These are phyloP conservation scores for Meloidogyne exigua DNA, from an alignment of 1,140 invertebrate species.

Conservation along the genomic window DNA sequence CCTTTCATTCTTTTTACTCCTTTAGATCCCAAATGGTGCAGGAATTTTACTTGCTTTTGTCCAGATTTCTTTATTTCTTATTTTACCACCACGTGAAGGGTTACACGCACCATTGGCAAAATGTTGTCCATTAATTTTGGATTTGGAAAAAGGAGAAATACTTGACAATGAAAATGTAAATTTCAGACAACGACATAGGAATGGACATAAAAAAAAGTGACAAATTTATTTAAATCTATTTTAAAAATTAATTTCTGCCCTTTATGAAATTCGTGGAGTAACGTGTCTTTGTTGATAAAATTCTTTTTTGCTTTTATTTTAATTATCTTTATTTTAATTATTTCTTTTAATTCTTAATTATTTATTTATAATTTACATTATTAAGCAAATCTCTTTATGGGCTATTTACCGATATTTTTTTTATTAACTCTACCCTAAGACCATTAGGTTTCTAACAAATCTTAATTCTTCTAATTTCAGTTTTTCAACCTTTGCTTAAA, in stretches of 20 bases:
- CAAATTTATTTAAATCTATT: slow-evolving; percentile 19
- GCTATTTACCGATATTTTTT: no score
- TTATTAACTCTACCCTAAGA: no score
- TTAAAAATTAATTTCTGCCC: background rate
- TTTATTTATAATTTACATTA: no score
- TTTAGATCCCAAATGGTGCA: slow-evolving; percentile 55
- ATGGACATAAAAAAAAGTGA: slow-evolving; percentile 2
- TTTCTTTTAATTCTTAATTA: background rate
- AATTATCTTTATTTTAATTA: background rate
- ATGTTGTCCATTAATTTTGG: slow-evolving; percentile 32
- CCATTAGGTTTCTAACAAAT: no score
- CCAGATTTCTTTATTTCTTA: slow-evolving; percentile 59
- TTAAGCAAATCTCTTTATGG: no score
- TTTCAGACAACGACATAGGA: background rate
- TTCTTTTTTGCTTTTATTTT: background rate
- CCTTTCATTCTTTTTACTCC: no score
- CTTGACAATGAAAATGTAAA: slow-evolving; percentile 23
- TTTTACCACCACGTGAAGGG: slow-evolving; percentile 46
- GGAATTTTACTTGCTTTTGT: slow-evolving; percentile 56
- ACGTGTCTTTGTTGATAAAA: background rate
- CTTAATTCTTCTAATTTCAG: no score
- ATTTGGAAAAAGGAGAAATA: slow-evolving; percentile 39
- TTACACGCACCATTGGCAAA: slow-evolving; percentile 39
- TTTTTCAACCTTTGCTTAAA: no score
- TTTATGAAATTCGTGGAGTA: slow-evolving; percentile 6